Conservation (phyloP, 2,113 vertebrate species). For the Laterallus jamaicensis region DNA sequence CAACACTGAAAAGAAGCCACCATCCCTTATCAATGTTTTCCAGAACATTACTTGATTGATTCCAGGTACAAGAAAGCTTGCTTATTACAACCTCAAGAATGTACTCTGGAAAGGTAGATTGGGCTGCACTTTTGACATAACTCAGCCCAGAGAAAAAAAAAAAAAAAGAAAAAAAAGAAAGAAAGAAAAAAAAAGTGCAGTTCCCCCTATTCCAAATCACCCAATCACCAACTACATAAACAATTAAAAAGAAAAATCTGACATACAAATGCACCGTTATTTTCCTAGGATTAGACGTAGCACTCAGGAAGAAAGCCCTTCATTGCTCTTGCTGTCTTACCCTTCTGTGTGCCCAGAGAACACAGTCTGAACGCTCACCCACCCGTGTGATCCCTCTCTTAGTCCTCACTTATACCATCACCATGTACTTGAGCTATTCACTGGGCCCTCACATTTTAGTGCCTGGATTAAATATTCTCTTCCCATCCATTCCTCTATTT, state of each 20-base stretch:
- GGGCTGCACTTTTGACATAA: neutral
- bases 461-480: neutral
- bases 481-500: neutral
- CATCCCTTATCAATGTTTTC: neutral
- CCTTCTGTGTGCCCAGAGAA: neutral
- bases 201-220: neutral
- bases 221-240: neutral
- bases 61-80: neutral
- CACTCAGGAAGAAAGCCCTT: neutral
- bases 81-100: constrained; percentile 2
- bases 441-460: neutral
- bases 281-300: neutral
- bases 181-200: neutral
- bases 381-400: neutral
- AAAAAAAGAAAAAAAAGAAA: neutral
- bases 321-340: neutral
- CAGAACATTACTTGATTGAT: constrained; percentile 6
- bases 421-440: neutral
- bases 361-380: neutral
- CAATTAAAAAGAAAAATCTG: neutral
- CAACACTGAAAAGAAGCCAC: neutral
- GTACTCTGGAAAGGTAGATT: neutral
- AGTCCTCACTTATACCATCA: fast-evolving
- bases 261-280: neutral
- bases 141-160: neutral